Conservation (phyloP, 2,113 vertebrate genomes). For the Heptranchias perlo region DNA sequence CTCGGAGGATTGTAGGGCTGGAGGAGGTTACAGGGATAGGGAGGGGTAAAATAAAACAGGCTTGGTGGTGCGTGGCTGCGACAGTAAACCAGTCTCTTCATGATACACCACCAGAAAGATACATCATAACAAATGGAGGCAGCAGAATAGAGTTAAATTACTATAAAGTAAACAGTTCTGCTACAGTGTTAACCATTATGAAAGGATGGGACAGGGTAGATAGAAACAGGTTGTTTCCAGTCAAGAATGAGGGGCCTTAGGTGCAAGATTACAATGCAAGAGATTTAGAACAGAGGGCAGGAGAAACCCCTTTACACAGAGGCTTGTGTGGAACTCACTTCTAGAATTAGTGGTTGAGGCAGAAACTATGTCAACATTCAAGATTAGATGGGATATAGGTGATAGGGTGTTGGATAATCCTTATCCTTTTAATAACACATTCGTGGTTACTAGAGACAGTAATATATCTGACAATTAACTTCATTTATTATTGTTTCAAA, state of each 20-base stretch:
- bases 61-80: neutral
- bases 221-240: neutral
- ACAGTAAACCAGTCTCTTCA: no score
- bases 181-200: neutral
- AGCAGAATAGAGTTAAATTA: neutral
- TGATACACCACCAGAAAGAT: neutral
- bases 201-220: neutral
- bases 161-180: neutral
- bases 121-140: neutral
- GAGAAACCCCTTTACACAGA: neutral
- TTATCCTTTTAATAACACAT: neutral
- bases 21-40: neutral
- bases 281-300: neutral
- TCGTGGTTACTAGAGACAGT: no score
- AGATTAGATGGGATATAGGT: neutral
- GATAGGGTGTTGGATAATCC: neutral
- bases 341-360: neutral
- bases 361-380: neutral
- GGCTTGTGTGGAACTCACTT: neutral
- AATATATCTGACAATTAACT: neutral
- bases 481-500: neutral
- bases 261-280: neutral
- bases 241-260: neutral
- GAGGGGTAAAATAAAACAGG: neutral
- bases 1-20: no score